Percentiles rank a stretch among this genome's conserved stretches.
phyloP scores from a whole-genome alignment of 2,888 invertebrate genomes.

The Hanleya hanleyi region DNA sequence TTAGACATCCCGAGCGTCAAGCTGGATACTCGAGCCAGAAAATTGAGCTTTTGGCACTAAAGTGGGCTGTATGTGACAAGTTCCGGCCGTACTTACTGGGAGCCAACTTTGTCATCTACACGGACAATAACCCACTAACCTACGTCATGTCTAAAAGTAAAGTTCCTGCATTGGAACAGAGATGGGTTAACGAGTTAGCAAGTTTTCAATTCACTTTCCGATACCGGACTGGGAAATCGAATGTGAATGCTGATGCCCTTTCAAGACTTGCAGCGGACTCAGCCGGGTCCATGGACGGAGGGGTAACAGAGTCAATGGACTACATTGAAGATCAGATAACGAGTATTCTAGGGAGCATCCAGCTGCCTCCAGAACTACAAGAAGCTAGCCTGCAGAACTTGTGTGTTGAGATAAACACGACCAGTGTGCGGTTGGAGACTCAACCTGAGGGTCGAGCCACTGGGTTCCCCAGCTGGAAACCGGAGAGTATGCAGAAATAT shows the following conservation, averaged over 20 bases:
- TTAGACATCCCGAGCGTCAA: constrained; percentile 25
- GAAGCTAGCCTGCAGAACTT: neutral
- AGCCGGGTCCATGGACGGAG: neutral
- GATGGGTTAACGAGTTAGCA: constrained; percentile 29
- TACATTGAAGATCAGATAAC: neutral
- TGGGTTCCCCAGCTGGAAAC: neutral
- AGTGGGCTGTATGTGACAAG: constrained; percentile 38
- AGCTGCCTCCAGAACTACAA: neutral
- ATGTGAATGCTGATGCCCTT: constrained; percentile 27
- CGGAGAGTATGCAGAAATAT: neutral
- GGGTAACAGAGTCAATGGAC: neutral
- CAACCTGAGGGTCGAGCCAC: neutral
- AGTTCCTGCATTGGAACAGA: constrained; percentile 28
- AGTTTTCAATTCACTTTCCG: constrained; percentile 20
- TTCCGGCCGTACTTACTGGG: constrained; percentile 30
- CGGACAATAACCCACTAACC: constrained; percentile 26
- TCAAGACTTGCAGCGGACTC: constrained; percentile 14
- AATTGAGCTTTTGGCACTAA: constrained; percentile 34
- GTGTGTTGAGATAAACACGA: neutral
- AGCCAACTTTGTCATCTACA: constrained; percentile 19
- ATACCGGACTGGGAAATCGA: constrained; percentile 22
- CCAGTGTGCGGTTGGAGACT: too few relatives aligned
- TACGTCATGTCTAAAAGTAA: constrained; percentile 19
- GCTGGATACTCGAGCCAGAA: constrained; percentile 31
- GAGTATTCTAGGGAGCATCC: neutral